Percentiles rank a stretch among this genome's conserved stretches.
These are phyloP conservation scores for Chlorops oryzae DNA, from an alignment of 1,140 invertebrate genomes.

Conservation along the genomic window DNA sequence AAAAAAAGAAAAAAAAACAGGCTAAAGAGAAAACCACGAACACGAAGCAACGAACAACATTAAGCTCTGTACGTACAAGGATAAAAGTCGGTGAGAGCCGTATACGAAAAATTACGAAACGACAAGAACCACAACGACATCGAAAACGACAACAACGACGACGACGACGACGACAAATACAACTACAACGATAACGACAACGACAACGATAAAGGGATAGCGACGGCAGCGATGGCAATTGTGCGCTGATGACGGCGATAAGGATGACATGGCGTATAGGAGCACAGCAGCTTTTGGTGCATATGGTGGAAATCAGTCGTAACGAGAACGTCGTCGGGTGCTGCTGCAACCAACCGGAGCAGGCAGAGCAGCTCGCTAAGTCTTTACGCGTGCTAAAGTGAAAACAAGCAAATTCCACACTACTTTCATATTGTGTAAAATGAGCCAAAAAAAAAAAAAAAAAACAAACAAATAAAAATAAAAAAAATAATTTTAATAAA, in stretches of 20 bases:
- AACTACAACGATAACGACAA: background rate
- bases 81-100: no score
- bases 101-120: no score
- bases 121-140: no score
- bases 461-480: conserved; percentile 8
- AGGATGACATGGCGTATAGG: no score
- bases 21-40: no score
- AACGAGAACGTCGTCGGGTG: conserved; percentile 48
- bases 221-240: background rate
- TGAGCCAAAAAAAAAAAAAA: conserved; percentile 7
- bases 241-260: background rate
- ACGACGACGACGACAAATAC: background rate
- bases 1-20: no score
- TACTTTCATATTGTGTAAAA: no score
- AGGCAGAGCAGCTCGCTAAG: conserved; percentile 14
- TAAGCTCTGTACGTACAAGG: no score
- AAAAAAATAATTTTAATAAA: background rate
- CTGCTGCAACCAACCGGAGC: conserved; percentile 37
- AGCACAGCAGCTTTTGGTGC: background rate
- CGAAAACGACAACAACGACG: background rate
- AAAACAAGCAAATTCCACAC: conserved; percentile 10
- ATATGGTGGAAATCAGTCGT: conserved; percentile 47
- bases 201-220: background rate
- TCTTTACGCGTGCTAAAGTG: conserved; percentile 16
- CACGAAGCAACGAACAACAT: no score